Percentiles rank a stretch among this genome's conserved stretches.
Conservation (phyloP, 2,797 vertebrate species). For the Prunella strophiata region DNA sequence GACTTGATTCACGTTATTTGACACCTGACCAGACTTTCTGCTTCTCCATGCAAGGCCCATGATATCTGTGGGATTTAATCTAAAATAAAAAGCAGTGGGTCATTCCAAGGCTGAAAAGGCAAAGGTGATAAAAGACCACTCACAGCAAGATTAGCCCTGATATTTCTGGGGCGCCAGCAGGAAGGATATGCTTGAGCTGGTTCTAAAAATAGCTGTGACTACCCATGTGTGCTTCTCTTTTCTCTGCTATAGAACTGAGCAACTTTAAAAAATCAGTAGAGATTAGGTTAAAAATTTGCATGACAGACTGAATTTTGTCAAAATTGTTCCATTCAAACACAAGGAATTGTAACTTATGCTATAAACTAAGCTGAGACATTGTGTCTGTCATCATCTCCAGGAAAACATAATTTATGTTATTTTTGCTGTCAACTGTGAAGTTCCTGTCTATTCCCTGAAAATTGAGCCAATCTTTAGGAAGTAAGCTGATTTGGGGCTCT, state of each 20-base stretch:
- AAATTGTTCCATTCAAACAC: background rate
- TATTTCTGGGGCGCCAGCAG: background rate
- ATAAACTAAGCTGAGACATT: background rate
- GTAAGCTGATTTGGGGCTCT: background rate
- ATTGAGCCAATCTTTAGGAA: background rate
- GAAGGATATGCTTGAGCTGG: background rate
- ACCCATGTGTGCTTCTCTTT: background rate
- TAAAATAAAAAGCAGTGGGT: background rate
- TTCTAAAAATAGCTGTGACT: background rate
- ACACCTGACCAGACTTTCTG: background rate
- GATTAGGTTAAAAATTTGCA: background rate
- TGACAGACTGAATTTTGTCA: background rate
- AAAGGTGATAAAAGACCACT: background rate
- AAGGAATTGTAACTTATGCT: background rate
- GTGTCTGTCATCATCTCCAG: background rate
- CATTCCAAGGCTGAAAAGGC: background rate
- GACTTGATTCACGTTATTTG: background rate
- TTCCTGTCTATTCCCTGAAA: background rate
- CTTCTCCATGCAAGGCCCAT: background rate
- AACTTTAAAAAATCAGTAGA: background rate
- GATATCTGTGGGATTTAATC: background rate
- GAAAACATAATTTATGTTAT: background rate
- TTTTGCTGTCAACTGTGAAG: background rate
- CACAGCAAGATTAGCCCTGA: background rate
- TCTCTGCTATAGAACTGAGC: background rate